Percentiles rank a stretch among this genome's conserved stretches.
Evolutionary conservation across 2,113 vertebrate species (phyloP).

Genomic region (Engystomops pustulosus): DNA sequence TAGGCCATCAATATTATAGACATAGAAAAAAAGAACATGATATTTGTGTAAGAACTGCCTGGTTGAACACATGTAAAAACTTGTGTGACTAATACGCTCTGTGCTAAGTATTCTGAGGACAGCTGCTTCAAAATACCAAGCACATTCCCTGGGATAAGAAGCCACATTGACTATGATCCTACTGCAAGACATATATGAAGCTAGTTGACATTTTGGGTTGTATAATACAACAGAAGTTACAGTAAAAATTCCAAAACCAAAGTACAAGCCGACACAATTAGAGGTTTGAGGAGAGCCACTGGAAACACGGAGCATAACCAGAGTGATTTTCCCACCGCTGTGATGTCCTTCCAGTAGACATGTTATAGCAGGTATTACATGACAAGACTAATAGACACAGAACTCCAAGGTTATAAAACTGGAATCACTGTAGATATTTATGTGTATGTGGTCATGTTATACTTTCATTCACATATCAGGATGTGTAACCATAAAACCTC

Average conservation of each 20-base stretch:
- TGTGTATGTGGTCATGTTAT: neutral
- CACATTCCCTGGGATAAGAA: constrained; percentile 3
- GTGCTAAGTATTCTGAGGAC: constrained; percentile 12
- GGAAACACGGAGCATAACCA: constrained; percentile 33
- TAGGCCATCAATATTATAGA: too few species aligned
- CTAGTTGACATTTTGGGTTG: neutral
- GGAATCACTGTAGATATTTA: neutral
- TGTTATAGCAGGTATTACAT: constrained; percentile 2
- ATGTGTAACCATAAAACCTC: neutral
- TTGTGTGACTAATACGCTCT: neutral
- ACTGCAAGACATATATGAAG: neutral
- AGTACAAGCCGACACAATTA: constrained; percentile 16
- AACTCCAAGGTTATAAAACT: neutral
- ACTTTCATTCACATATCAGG: too few species aligned
- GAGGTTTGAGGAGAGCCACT: constrained; percentile 40
- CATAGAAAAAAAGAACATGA: neutral
- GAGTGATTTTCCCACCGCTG: neutral
- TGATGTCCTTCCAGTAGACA: neutral
- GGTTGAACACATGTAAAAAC: neutral
- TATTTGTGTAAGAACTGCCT: neutral
- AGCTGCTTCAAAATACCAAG: constrained; percentile 4
- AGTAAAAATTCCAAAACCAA: neutral
- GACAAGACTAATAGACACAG: neutral
- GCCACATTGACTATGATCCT: neutral
- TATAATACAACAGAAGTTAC: neutral